Base-by-base conservation (phyloP, 2,797 vertebrate species). In the Xiphorhynchus erythropygius region DNA sequence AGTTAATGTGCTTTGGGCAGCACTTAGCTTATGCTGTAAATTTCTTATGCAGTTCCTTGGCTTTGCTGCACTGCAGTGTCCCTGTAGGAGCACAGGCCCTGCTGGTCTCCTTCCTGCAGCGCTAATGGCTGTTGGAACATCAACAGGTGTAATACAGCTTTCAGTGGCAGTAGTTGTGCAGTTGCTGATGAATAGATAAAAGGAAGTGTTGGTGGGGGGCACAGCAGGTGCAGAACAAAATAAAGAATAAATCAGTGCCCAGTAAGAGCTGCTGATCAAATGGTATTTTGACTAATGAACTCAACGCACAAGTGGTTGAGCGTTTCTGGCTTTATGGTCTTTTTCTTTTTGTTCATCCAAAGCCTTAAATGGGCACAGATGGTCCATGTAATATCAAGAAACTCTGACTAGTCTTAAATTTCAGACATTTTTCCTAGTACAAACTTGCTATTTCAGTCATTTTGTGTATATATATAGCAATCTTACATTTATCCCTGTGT, bases 111-210 rank as follows among this genome's bases (percentile, higher is more conserved):
- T 91, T 88, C 87, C 91, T 90, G 91, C 89, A 67, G 87, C 7
- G 83, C 77, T 87, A 73, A 88, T 91, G 91, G 64, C 70, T 94
- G 55, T 78, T 93, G 30, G 52, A 76, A 47, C 79, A 84, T 91
- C 79, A 63, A 56, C 87, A 76, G 85, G 73, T 91, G 80, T 86
- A 63, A 65, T 75, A 13, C 1, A 50, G 90, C 68, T 92, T 81
- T 85, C 35, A 42, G 1, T 63, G 52, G 75, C 78, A 35, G 49
- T 39, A 67, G 50, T 73, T 3, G 2, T 63, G 59, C 44, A 27
- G 67, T 77, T 70, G 52, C 76, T 94, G 89, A 92, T 91, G 77
- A 79, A 70, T 2, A 79, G 79, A 68, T 88, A 86, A 96, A 94
- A 95, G 85, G 1, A 2, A 60, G 41, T 35, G 32, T 80, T 94